phyloP scores from a whole-genome alignment of 2,888 invertebrate species.

The Iphiclides podalirius region DNA sequence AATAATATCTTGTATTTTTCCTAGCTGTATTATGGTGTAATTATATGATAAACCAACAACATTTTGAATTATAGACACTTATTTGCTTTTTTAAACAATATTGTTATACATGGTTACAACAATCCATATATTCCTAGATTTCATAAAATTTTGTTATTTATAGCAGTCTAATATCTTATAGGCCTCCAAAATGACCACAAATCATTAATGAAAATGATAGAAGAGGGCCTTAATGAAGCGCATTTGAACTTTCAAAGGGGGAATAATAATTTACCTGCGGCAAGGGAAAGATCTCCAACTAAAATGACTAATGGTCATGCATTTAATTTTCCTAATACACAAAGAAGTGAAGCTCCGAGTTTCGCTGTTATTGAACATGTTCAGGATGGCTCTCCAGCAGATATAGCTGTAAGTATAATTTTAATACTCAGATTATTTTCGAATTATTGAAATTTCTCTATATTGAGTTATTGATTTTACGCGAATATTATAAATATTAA shows the following conservation, averaged over 20 bases:
- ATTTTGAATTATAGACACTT: too few relatives aligned
- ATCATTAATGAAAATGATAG: slow-evolving; percentile 90
- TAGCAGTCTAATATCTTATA: slow-evolving; percentile 60
- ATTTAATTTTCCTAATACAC: slow-evolving; percentile 11
- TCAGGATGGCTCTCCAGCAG: slow-evolving; percentile 89
- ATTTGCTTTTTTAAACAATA: too few relatives aligned
- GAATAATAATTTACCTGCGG: slow-evolving; percentile 28
- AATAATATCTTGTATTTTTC: too few relatives aligned
- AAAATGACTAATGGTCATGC: slow-evolving; percentile 32
- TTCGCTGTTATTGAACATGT: slow-evolving; percentile 88
- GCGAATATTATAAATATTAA: too few relatives aligned
- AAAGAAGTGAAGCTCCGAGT: slow-evolving; percentile 30
- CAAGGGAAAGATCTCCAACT: slow-evolving; percentile 12
- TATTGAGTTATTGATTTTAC: too few relatives aligned
- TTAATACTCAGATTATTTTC: neutral
- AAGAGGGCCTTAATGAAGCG: slow-evolving; percentile 84
- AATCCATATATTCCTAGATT: too few relatives aligned
- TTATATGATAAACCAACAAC: too few relatives aligned
- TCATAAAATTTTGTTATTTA: too few relatives aligned
- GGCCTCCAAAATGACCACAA: slow-evolving; percentile 95
- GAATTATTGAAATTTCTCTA: too few relatives aligned
- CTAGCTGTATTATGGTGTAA: too few relatives aligned
- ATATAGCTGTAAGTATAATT: slow-evolving; percentile 83
- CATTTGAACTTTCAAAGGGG: slow-evolving; percentile 64
- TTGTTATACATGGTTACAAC: too few relatives aligned